A percentile compares a stretch with the other conserved stretches of the same genome.
phyloP scores from a whole-genome alignment of 2,888 invertebrate species.

The Drosophila affinis region DNA sequence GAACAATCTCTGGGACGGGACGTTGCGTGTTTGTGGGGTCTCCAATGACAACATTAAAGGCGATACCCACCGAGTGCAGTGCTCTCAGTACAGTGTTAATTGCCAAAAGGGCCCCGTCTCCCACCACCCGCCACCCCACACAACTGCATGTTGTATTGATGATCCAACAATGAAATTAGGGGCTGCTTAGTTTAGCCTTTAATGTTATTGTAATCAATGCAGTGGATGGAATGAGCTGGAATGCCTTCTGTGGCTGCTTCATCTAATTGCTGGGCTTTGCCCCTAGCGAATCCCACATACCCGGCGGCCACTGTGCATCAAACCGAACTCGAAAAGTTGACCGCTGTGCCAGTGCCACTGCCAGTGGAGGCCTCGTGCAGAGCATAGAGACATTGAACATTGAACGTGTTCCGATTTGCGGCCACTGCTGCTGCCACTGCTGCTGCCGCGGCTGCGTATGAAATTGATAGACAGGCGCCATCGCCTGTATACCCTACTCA shows the following conservation, averaged over 20 bases:
- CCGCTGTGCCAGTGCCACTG: constrained; percentile 9
- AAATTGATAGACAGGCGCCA: constrained; percentile 11
- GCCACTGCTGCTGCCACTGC: constrained; percentile 7
- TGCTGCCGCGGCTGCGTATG: background rate
- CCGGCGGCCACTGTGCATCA: constrained; percentile 35
- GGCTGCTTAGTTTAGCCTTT: background rate
- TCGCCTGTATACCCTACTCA: background rate
- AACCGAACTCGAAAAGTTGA: constrained; percentile 19
- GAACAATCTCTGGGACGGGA: constrained; percentile 41
- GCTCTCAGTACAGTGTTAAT: constrained; percentile 1
- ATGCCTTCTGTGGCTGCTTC: background rate
- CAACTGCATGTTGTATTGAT: background rate
- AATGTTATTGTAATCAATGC: constrained; percentile 27
- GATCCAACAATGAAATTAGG: constrained; percentile 21
- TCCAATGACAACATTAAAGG: background rate
- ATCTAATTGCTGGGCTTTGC: constrained; percentile 7
- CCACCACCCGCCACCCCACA: background rate
- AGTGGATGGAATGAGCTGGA: background rate
- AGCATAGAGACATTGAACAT: constrained; percentile 64
- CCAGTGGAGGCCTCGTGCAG: constrained; percentile 13
- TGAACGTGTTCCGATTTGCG: constrained; percentile 69
- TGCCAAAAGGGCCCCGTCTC: background rate
- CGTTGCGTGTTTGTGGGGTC: constrained; percentile 32
- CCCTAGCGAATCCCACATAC: background rate
- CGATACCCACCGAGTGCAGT: constrained; percentile 2